Conservation (phyloP, 2,888 invertebrate genomes). For the Auanema freiburgensis region DNA sequence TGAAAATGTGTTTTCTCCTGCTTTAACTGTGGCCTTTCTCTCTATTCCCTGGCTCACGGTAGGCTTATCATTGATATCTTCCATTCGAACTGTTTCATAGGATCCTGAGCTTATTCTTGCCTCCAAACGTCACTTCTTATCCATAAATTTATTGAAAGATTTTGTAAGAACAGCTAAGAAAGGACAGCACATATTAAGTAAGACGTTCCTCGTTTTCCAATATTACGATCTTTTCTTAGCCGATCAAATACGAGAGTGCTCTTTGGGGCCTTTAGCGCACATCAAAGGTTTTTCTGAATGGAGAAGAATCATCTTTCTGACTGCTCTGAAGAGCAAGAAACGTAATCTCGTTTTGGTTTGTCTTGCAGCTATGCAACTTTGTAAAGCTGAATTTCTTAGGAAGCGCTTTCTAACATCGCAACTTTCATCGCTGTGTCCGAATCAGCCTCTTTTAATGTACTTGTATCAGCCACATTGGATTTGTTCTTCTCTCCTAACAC, state of each 20-base stretch:
- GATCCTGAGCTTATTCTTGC: neutral
- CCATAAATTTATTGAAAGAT: constrained; percentile 9
- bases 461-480: neutral
- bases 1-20: constrained; percentile 4
- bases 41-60: constrained; percentile 11
- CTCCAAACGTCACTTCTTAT: constrained; percentile 4
- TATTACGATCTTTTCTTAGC: neutral
- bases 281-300: constrained; percentile 3
- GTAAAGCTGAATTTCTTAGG: neutral
- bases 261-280: neutral
- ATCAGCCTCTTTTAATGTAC: neutral
- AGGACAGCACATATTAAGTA: neutral
- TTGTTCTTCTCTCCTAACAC: neutral
- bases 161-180: constrained; percentile 9
- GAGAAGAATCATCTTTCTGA: constrained; percentile 1
- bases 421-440: neutral
- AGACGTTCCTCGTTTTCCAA: neutral
- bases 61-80: too few relatives aligned
- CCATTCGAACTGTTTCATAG: neutral
- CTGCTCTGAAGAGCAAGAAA: constrained; percentile 1
- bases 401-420: neutral
- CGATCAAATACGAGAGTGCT: neutral
- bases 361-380: neutral
- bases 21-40: constrained; percentile 13
- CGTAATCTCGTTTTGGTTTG: constrained; percentile 2